A percentile compares a stretch with the other conserved stretches of the same genome.
These are phyloP conservation scores for Petrolisthes manimaculis DNA, from an alignment of 2,888 invertebrate genomes.

Conservation along the genomic window DNA sequence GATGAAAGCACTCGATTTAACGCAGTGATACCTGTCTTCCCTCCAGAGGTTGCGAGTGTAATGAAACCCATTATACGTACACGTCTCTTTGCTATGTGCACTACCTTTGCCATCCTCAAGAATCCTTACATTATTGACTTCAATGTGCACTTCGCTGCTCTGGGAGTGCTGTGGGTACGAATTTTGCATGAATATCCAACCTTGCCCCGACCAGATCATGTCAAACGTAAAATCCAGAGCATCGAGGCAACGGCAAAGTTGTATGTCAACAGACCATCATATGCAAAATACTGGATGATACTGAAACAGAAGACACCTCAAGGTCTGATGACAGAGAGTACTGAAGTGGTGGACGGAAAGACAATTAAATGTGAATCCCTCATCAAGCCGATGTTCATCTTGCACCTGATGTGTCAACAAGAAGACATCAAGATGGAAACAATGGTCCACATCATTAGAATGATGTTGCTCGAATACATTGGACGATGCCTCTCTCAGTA, in stretches of 20 bases:
- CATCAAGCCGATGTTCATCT: conserved; percentile 53
- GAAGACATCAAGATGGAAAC: neutral
- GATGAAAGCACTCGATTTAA: conserved; percentile 48
- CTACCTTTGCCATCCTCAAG: conserved; percentile 56
- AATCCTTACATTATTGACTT: conserved; percentile 57
- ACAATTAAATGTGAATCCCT: conserved; percentile 54
- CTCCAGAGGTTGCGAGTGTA: conserved; percentile 11
- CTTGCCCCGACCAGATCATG: conserved; percentile 36
- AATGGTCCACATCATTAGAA: conserved; percentile 1
- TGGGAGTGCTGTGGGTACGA: conserved; percentile 48
- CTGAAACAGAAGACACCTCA: conserved; percentile 34
- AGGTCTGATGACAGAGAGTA: conserved; percentile 56
- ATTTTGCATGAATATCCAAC: conserved; percentile 46
- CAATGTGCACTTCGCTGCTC: conserved; percentile 47
- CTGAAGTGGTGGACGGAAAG: neutral
- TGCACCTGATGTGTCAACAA: conserved; percentile 8
- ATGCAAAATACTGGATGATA: conserved; percentile 14
- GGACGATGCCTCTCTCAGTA: conserved; percentile 41
- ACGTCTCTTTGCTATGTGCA: conserved; percentile 51
- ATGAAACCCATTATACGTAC: conserved; percentile 42
- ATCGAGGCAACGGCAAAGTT: conserved; percentile 44
- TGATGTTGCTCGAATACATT: conserved; percentile 43
- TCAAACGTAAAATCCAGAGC: conserved; percentile 13
- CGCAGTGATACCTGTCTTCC: conserved; percentile 56
- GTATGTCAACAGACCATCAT: conserved; percentile 27